Conservation (phyloP, 1,140 invertebrate genomes). For the Zaprionus camerounensis region DNA sequence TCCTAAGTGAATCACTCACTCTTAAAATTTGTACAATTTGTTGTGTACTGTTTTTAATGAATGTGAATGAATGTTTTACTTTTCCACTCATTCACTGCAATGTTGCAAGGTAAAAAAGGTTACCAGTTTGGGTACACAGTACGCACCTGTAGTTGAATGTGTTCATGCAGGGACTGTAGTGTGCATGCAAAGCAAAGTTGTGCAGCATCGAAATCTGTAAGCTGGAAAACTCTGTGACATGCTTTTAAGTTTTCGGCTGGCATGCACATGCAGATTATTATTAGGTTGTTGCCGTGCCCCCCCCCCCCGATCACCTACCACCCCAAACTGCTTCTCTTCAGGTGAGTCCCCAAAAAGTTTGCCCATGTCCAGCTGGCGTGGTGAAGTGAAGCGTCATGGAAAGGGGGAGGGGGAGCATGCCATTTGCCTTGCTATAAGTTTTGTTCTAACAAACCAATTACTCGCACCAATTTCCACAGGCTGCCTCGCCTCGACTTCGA, state of each 20-base stretch:
- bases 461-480: constrained; percentile 79
- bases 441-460: constrained; percentile 82
- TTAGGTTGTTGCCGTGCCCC: constrained; percentile 66
- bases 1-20: too few species aligned
- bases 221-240: constrained; percentile 80
- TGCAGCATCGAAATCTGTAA: constrained; percentile 77
- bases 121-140: too few species aligned
- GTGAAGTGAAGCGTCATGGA: background rate
- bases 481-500: constrained; percentile 55
- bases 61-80: too few species aligned
- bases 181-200: constrained; percentile 52
- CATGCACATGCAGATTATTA: constrained; percentile 77
- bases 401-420: constrained; percentile 29
- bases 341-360: constrained; percentile 62
- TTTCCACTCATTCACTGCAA: too few species aligned
- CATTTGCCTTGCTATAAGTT: constrained; percentile 69
- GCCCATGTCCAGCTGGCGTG: constrained; percentile 63
- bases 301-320: background rate
- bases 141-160: too few species aligned
- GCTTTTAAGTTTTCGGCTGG: constrained; percentile 74
- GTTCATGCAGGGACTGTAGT: background rate
- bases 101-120: too few species aligned
- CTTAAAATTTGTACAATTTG: too few species aligned
- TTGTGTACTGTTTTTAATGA: too few species aligned
- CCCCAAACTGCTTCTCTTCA: constrained; percentile 7